Base-by-base conservation (phyloP, 1,140 invertebrate genomes). In the Sycophaga agraensis region DNA sequence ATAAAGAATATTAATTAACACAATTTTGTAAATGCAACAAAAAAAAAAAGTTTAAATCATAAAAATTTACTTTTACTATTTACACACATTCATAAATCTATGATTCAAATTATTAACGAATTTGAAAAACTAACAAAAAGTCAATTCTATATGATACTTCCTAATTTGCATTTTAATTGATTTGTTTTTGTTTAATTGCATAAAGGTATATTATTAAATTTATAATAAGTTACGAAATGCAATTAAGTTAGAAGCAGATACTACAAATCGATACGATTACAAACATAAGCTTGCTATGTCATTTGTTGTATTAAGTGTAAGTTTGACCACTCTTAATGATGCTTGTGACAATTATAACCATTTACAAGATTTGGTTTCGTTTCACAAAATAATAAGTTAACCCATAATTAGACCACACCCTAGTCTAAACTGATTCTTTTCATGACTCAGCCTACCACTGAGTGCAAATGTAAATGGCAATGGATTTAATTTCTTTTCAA, bases 401-500 rank as follows among this genome's bases (percentile, higher is more conserved):
- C 92, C 92, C 71, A 95, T 91, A 69, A 94, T 89, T 60, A 96
- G 85, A 60, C 92, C 92, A 75, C 91, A 91, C 60, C 93, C 93
- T 66, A 96, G 84, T 76, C 90, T 87, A 80, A 93, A 94, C 69
- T 92, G 89, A 76, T 90, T 90, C 77, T 95, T 95, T 16, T 83
- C 84, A 75, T 98, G 96, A 83, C 97, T 98, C 48, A 97, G 83
- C 78, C 93, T 87, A 49, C 93, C 96, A 72, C 95, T 97, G 1
- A 99, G 81, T 8, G 91, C 88, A 69, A 99, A 90, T 2, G 92
- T 91, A 77, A 99, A 97, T 58, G 97, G 97, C 69, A 99, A 82
- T 21, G 93, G 93, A 68, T 90, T 85, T 37, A 97, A 81, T 82
- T 94, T 91, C 83, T 98, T 97, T 79, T 99, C 97, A 66, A 99